phyloP scores from a whole-genome alignment of 1,140 invertebrate species.

The Drosophila ercepeae region DNA sequence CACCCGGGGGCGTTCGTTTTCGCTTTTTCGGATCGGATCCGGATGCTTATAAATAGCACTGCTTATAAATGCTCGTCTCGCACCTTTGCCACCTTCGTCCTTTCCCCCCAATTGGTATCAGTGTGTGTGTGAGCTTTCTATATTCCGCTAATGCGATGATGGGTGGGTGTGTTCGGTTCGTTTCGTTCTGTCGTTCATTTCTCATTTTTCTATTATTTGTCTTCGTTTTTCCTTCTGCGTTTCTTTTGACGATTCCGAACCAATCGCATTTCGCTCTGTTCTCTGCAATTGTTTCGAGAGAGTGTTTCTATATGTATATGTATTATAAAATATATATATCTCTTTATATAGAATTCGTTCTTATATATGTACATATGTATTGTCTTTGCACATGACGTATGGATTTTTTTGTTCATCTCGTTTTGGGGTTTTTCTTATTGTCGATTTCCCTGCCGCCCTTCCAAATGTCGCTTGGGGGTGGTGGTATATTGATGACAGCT shows the following conservation, averaged over 20 bases:
- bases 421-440: constrained; percentile 32
- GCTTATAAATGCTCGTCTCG: constrained; percentile 50
- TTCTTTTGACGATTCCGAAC: constrained; percentile 53
- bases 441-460: background rate
- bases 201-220: constrained; percentile 54
- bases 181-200: constrained; percentile 35
- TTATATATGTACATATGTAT: constrained; percentile 39
- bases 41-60: constrained; percentile 57
- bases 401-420: constrained; percentile 26
- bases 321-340: constrained; percentile 16
- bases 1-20: constrained; percentile 63
- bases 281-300: constrained; percentile 30
- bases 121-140: constrained; percentile 1
- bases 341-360: constrained; percentile 4
- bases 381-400: constrained; percentile 33
- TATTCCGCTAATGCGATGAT: constrained; percentile 30
- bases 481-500: constrained; percentile 43
- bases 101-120: background rate
- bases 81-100: constrained; percentile 52
- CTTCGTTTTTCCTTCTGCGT: constrained; percentile 50
- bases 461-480: constrained; percentile 9
- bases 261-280: constrained; percentile 45
- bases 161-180: constrained; percentile 27
- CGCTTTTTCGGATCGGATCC: constrained; percentile 19
- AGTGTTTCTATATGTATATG: constrained; percentile 13